A percentile compares a stretch with the other conserved stretches of the same genome.
phyloP scores from a whole-genome alignment of 2,797 vertebrate species.

The Prunella strophiata region DNA sequence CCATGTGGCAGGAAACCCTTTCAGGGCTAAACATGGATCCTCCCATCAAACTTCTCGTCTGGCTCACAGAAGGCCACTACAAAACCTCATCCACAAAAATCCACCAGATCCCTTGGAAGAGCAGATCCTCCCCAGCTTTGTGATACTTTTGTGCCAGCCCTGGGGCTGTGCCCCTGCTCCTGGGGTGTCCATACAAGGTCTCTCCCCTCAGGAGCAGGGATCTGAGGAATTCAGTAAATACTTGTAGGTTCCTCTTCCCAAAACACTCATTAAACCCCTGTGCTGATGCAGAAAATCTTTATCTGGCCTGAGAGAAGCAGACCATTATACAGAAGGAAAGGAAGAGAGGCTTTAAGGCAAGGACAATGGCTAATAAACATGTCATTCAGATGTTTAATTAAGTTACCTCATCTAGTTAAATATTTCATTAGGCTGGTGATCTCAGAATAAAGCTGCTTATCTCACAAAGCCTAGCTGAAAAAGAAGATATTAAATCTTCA shows the following conservation, averaged over 20 bases:
- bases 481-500: neutral
- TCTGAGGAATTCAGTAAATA: neutral
- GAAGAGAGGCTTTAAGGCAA: neutral
- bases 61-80: neutral
- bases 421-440: neutral
- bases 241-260: neutral
- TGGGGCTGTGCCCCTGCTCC: neutral
- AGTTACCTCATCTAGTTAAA: neutral
- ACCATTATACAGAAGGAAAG: neutral
- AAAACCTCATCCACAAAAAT: neutral
- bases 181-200: neutral
- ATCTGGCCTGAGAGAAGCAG: neutral
- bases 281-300: neutral
- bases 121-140: neutral
- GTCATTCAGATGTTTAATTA: neutral
- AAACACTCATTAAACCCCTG: neutral
- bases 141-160: neutral
- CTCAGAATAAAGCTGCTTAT: neutral
- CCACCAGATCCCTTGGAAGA: neutral
- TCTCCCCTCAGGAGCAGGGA: neutral
- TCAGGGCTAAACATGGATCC: neutral
- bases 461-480: neutral
- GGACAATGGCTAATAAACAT: neutral
- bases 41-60: neutral
- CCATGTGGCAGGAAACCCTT: neutral